Base-by-base conservation (phyloP, 1,140 invertebrate genomes). In the Lepidurus apus region DNA sequence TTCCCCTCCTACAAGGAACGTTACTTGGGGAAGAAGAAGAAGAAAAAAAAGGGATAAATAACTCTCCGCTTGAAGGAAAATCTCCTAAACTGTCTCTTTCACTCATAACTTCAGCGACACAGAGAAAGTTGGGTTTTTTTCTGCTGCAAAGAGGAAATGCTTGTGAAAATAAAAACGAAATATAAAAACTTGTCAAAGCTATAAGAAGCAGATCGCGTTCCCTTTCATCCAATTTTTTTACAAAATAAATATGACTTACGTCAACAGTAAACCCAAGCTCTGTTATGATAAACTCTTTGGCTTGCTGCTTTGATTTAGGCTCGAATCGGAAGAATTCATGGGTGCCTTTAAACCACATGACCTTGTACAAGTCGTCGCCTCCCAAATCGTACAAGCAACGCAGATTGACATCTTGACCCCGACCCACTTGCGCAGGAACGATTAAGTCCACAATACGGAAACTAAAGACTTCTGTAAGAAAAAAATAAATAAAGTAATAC, bases 291-390 rank as follows among this genome's bases (percentile, higher is more conserved):
- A 65, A 65, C 6, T 65, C 17, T 65, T 21, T 65, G 53, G 53
- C 53, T 65, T 13, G 53, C 17, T 7, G 17, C 17, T 21, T 65
- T 65, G 53, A 13, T 65, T 65, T 65, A 21, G 53, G 53, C 13
- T 65, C 53, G 21, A 65, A 65, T 21, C 53, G 53, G 21, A n/a
- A 65, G 21, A 75, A 75, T 21, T 76, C n/a, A 44, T 43, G 42
- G 11, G 8, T 77, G 65, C 76, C 76, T 26, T 77, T 77, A 42
- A 53, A 77, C 76, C 76, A 77, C 42, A 53, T 45, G 76, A 77
- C 76, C 65, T 34, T 53, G 45, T 77, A 77, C 4, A 77, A 45
- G 44, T 13, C 65, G 43, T 77, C 65, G 17, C 43, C 76, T 13
- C 76, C 76, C 10, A 77, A 45, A 43, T 77, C 65, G 76, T 53